Evolutionary conservation across 2,888 invertebrate species (phyloP).

Genomic region (Netelia inedita): DNA sequence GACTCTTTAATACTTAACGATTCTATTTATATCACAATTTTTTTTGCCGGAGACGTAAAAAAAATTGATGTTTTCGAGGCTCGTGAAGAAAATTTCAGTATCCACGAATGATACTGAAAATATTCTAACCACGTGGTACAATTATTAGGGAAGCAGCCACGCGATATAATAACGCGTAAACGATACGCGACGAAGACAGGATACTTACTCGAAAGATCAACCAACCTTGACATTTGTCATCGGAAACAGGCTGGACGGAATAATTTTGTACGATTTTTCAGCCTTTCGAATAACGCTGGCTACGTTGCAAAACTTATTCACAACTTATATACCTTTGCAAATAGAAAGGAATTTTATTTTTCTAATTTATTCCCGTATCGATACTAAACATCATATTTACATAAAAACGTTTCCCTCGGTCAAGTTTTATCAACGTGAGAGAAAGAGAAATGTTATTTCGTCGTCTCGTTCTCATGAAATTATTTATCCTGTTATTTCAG

Average conservation of each 20-base stretch:
- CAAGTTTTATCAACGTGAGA: neutral
- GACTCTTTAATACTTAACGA: conserved; percentile 19
- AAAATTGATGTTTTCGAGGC: neutral
- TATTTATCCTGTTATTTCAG: conserved; percentile 78
- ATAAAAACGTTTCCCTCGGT: conserved; percentile 7
- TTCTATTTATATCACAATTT: neutral
- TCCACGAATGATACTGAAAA: too few species aligned
- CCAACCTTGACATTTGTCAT: conserved; percentile 68
- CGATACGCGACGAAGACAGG: conserved; percentile 4
- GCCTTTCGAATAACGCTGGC: conserved; percentile 40
- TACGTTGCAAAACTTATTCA: conserved; percentile 49
- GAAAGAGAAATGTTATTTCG: neutral
- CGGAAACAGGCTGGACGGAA: conserved; percentile 29
- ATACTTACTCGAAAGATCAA: conserved; percentile 51
- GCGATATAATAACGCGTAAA: too few species aligned
- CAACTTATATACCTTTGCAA: neutral
- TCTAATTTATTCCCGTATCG: conserved; percentile 50
- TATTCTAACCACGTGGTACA: too few species aligned
- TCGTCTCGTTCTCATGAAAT: neutral
- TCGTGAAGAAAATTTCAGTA: neutral
- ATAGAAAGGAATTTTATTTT: conserved; percentile 23
- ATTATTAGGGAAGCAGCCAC: too few species aligned
- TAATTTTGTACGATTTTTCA: conserved; percentile 42
- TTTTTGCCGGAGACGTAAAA: neutral
- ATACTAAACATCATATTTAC: conserved; percentile 32